phyloP scores from a whole-genome alignment of 2,113 vertebrate genomes.

The Thalassoma bifasciatum region DNA sequence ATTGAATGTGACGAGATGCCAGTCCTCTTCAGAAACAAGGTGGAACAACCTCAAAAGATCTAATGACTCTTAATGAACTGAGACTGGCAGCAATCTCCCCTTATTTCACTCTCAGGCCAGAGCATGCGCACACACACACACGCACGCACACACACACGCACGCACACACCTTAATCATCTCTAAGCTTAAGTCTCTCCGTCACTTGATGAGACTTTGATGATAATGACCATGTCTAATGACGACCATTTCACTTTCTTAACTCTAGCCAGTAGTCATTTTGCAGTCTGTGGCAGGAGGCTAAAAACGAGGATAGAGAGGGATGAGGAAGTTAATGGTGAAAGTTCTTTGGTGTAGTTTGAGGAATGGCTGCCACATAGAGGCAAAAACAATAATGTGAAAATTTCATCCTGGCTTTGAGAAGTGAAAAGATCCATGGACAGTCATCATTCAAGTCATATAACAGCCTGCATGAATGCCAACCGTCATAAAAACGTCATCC shows the following conservation, averaged over 20 bases:
- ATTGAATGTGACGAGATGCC: slow-evolving; percentile 17
- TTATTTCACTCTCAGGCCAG: slow-evolving; percentile 9
- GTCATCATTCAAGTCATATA: no score
- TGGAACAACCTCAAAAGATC: slow-evolving; percentile 20
- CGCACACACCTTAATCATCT: slow-evolving; percentile 9
- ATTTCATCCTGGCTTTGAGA: no score
- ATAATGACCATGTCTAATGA: slow-evolving; percentile 57
- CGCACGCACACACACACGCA: neutral
- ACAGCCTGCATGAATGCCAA: neutral
- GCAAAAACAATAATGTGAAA: no score
- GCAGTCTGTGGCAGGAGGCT: slow-evolving; percentile 7
- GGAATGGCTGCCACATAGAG: neutral
- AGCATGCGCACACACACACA: slow-evolving; percentile 7
- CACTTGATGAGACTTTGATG: slow-evolving; percentile 60
- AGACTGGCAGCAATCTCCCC: slow-evolving; percentile 2
- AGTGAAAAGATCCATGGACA: no score
- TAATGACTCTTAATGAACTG: slow-evolving; percentile 27
- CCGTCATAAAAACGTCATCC: neutral
- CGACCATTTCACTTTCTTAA: slow-evolving; percentile 42
- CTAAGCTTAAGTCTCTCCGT: slow-evolving; percentile 17
- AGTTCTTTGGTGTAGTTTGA: neutral
- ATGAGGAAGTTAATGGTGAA: neutral
- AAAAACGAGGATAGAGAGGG: neutral
- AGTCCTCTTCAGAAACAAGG: neutral
- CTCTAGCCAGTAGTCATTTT: slow-evolving; percentile 29